These are phyloP conservation scores for Pinna nobilis DNA, from an alignment of 1,140 invertebrate genomes.

Conservation along the genomic window DNA sequence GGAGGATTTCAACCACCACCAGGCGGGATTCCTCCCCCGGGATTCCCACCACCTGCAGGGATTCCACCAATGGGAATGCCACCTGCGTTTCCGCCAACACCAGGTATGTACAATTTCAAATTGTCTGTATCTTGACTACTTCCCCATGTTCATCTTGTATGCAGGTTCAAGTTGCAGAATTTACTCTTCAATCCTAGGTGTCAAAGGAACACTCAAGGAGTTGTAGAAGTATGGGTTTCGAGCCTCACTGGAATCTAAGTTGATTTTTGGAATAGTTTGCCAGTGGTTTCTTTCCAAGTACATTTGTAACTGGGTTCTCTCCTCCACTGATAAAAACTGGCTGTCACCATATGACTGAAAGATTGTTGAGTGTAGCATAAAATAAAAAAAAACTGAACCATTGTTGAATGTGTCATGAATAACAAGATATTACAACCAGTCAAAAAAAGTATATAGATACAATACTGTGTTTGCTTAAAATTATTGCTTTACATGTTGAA, in stretches of 20 bases:
- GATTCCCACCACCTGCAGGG: conserved; percentile 53
- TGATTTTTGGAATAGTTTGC: background rate
- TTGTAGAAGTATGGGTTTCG: background rate
- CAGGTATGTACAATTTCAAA: background rate
- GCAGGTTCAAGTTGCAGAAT: background rate
- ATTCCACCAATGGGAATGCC: conserved; percentile 50
- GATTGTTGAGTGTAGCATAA: no score
- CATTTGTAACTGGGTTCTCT: no score
- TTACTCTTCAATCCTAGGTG: background rate
- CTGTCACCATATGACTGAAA: no score
- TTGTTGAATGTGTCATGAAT: no score
- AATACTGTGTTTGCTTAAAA: no score
- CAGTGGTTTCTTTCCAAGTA: no score
- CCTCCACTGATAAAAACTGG: no score
- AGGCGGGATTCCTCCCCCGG: conserved; percentile 50
- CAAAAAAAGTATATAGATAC: no score
- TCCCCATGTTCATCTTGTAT: background rate
- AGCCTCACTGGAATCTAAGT: no score
- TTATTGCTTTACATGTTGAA: no score
- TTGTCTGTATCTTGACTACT: background rate
- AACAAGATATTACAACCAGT: no score
- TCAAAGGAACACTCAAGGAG: background rate
- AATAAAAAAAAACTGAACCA: no score
- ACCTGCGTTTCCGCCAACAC: conserved; percentile 36
- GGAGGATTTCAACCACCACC: conserved; percentile 54